Conservation (phyloP, 2,113 vertebrate genomes). For the Bos indicus region DNA sequence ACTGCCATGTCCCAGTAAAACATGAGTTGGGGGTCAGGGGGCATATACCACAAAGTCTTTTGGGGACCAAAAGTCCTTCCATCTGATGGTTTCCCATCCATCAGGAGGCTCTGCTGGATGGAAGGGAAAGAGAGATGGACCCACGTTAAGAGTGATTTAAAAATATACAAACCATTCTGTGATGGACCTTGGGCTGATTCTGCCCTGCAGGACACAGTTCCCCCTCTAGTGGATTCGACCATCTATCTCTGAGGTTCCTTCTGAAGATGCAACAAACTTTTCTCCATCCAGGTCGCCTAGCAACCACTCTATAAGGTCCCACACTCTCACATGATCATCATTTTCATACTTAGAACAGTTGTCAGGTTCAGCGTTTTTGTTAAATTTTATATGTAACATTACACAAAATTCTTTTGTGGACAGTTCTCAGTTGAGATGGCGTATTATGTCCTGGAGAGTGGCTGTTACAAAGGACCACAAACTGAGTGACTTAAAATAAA, state of each 20-base stretch:
- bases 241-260: not conserved
- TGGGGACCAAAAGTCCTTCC: not conserved
- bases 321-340: not conserved
- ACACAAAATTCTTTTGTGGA: constrained; percentile 15
- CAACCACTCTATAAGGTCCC: not conserved
- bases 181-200: not conserved
- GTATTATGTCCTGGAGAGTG: not conserved
- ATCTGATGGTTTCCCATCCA: not conserved
- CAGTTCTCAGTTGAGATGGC: not conserved
- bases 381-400: constrained; percentile 32
- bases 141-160: not conserved
- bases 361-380: constrained; percentile 15
- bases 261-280: not conserved
- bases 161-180: not conserved
- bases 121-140: not conserved
- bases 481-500: not conserved
- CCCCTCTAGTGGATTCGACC: not conserved
- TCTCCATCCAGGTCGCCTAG: not conserved
- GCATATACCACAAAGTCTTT: not conserved
- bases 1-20: not conserved
- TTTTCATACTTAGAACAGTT: constrained; percentile 29
- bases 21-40: not conserved
- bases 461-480: not conserved
- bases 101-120: not conserved
- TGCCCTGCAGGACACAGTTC: not conserved